Evolutionary conservation across 2,113 vertebrate species (phyloP), one percentile per base, ranked within the genome.

Genomic region (Acrocephalus arundinaceus): DNA sequence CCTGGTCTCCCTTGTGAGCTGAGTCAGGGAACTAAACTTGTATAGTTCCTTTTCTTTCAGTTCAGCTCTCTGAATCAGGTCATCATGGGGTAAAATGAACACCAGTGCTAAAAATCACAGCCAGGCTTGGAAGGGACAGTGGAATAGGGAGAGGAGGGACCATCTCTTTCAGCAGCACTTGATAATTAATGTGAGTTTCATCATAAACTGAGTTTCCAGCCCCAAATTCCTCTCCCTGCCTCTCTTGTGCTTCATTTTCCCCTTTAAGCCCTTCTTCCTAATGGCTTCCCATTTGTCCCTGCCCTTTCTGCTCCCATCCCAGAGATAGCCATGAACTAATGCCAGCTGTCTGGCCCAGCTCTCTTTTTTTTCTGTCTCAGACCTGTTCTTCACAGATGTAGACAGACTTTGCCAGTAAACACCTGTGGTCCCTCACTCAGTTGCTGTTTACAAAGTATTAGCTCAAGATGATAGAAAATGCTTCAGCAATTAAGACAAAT

Each of bases 1-100:
- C 72, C 81, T 78, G 75, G 58, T 88, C 90, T 95, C 90, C 79
- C 83, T 14, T 92, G 93, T 66, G 93, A 93, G 92, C 90, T 23
- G 30, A 82, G 58, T 79, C 92, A 93, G 88, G 67, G 37, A 94
- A 90, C 37, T 87, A 49, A 84, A 81, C 33, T 78, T 48, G 55
- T 43, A 25, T 51, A 52, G 45, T 28, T 74, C 9, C 3, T 84
- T 95, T 95, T 90, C 68, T 90, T 92, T 87, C 76, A 63, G 21
- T 80, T 86, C 86, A 84, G 62, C 79, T 79, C 37, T 90, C 77
- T 52, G 33, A 94, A 71, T 89, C 63, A 58, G 87, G 87, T 93
- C 75, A 90, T 77, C 46, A 10, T 55, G 72, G 48, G 27, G 51
- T 77, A 75, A 86, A 93, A 77, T 51, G 88, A 85, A 76, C 37